Percentiles rank a stretch among this genome's conserved stretches.
Conservation (phyloP, 2,888 invertebrate species). For the Prenolepis imparis region DNA sequence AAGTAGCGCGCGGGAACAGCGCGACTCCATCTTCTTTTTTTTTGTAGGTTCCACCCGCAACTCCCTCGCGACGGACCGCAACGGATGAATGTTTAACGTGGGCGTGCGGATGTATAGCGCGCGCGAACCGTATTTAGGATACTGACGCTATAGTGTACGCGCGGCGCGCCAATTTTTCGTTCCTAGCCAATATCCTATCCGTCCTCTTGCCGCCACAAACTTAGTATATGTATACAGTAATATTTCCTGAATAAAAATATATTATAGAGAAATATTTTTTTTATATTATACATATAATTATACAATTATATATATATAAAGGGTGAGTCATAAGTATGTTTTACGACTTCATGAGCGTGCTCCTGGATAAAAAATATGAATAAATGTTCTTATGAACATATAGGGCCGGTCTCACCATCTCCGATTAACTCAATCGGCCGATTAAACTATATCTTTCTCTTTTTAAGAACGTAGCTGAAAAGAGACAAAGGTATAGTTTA, state of each 20-base stretch:
- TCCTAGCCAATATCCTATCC: slow-evolving; percentile 17
- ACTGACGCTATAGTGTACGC: slow-evolving; percentile 19
- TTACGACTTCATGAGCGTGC: too few species aligned
- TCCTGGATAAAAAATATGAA: too few species aligned
- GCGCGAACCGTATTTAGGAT: slow-evolving; percentile 55
- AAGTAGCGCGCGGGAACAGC: slow-evolving; percentile 60
- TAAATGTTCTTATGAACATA: too few species aligned
- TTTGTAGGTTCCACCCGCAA: slow-evolving; percentile 71
- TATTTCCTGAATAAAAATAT: background rate
- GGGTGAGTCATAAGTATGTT: too few species aligned
- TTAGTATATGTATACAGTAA: background rate
- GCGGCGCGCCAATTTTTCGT: slow-evolving; percentile 39
- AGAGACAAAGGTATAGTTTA: too few species aligned
- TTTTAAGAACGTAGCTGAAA: too few species aligned
- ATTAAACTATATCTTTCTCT: too few species aligned
- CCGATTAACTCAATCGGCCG: too few species aligned
- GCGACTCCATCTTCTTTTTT: slow-evolving; percentile 49
- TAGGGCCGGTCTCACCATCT: too few species aligned
- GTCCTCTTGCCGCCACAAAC: slow-evolving; percentile 4
- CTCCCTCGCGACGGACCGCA: slow-evolving; percentile 70
- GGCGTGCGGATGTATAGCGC: slow-evolving; percentile 61
- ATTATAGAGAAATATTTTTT: background rate
- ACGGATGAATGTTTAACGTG: slow-evolving; percentile 77
- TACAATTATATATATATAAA: too few species aligned
- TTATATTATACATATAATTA: background rate